phyloP scores from a whole-genome alignment of 2,113 vertebrate species.

The Tursiops truncatus region DNA sequence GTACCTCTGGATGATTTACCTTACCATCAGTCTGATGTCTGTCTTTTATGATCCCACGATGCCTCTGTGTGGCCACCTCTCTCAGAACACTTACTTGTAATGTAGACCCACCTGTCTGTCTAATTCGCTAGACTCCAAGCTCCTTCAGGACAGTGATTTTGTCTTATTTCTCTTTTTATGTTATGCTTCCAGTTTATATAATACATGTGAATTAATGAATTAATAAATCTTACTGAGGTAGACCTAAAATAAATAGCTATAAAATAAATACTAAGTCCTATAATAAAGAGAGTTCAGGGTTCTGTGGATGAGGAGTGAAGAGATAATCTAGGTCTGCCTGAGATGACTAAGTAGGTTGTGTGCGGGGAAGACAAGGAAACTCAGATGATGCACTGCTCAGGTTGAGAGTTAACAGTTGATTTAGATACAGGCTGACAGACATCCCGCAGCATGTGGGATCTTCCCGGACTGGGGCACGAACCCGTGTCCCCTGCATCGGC shows the following conservation, averaged over 20 bases:
- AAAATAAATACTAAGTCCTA: not conserved
- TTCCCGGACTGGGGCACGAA: too few species aligned
- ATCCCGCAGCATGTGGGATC: too few species aligned
- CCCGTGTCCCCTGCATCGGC: too few species aligned
- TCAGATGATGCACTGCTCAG: not conserved
- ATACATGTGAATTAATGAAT: not conserved
- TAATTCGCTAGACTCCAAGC: not conserved
- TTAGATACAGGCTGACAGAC: not conserved
- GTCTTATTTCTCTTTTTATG: not conserved
- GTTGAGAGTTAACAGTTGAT: not conserved
- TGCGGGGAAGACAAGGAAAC: not conserved
- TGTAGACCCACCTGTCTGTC: not conserved
- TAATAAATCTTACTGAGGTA: not conserved
- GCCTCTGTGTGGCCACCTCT: not conserved
- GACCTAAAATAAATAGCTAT: not conserved
- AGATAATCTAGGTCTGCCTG: not conserved
- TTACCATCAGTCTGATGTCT: not conserved
- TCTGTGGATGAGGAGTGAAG: not conserved
- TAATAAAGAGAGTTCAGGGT: not conserved
- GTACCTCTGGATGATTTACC: too few species aligned
- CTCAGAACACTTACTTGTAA: not conserved
- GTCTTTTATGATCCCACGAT: not conserved
- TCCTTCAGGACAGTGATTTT: not conserved
- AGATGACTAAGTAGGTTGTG: not conserved
- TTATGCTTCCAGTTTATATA: not conserved